A percentile compares a stretch with the other conserved stretches of the same genome.
Conservation (phyloP, 2,888 invertebrate genomes). For the Cantharis nigra region DNA sequence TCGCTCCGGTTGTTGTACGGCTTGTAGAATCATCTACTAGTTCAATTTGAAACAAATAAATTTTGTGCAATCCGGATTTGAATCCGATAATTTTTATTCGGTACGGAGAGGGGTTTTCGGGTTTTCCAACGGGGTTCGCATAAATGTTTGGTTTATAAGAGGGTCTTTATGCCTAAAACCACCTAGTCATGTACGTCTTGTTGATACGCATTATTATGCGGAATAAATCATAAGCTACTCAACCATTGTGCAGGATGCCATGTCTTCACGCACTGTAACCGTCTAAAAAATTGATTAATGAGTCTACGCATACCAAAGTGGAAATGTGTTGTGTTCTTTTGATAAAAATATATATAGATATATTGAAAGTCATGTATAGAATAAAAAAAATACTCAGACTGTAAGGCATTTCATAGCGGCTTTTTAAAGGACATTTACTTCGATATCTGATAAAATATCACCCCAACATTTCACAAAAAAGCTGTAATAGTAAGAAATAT, state of each 20-base stretch:
- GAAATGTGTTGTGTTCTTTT: conserved; percentile 16
- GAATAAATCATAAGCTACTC: conserved; percentile 24
- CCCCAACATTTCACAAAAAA: not conserved
- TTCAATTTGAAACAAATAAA: not conserved
- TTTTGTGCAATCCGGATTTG: not conserved
- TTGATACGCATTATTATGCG: conserved; percentile 24
- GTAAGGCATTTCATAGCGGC: not conserved
- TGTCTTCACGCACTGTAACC: conserved; percentile 26
- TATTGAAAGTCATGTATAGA: conserved; percentile 3
- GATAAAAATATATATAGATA: conserved; percentile 16
- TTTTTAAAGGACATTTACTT: conserved; percentile 3
- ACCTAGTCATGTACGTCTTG: conserved; percentile 14
- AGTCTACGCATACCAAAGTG: conserved; percentile 17
- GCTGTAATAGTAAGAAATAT: not conserved
- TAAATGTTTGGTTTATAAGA: conserved; percentile 9
- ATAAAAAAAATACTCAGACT: conserved; percentile 3
- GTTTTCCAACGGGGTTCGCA: not conserved
- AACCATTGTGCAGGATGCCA: conserved; percentile 25
- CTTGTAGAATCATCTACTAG: not conserved
- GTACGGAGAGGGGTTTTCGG: not conserved
- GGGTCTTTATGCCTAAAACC: conserved; percentile 11
- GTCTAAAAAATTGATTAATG: conserved; percentile 29
- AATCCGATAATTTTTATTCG: not conserved
- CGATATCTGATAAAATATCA: not conserved
- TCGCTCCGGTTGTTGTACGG: conserved; percentile 24